Base-by-base conservation (phyloP, 2,888 invertebrate genomes). In the Drosophila yooni region DNA sequence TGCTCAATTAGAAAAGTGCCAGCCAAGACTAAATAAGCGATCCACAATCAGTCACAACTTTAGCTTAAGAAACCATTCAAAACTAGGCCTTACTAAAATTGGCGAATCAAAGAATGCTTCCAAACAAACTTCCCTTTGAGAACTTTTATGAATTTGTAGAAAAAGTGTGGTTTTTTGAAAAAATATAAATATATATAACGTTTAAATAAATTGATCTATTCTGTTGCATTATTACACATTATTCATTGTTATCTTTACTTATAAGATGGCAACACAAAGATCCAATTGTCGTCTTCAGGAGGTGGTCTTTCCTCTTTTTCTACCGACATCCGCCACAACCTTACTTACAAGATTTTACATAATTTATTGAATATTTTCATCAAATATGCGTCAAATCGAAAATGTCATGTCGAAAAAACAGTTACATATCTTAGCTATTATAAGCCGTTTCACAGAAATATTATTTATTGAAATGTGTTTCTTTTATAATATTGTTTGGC, bases 1-100 rank as follows among this genome's bases (percentile, higher is more conserved):
- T 50, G 36, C 31, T 13, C 21, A 62, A 63, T 65, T 33, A 79
- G 75, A 31, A 91, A 90, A 52, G 62, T 84, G 60, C 85, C 90
- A n/a, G 81, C 79, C 57, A 89, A 89, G 73, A 63, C 76, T 61
- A 88, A 88, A 71, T 89, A 86, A 62, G 52, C 21, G 10, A 13
- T 21, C 10, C 2, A 15, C 5, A 52, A 40, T 25, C 4, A 15
- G 15, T 46, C 4, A 40, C 38, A 27, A 51, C 27, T 50, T 50
- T 8, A 11, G 5, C 25, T 8, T 25, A 25, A 46, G 15, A 46
- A 46, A 25, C 27, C 8, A 46, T 46, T 46, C 8, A 25, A 46
- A 25, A 25, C 0, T 15, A 25, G 15, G 25, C 25, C 3, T 15
- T 15, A 21, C 13, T 7, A 25, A 46, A 15, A 3, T 25, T 46